phyloP scores from a whole-genome alignment of 2,113 vertebrate species.

The Lophura nycthemera region DNA sequence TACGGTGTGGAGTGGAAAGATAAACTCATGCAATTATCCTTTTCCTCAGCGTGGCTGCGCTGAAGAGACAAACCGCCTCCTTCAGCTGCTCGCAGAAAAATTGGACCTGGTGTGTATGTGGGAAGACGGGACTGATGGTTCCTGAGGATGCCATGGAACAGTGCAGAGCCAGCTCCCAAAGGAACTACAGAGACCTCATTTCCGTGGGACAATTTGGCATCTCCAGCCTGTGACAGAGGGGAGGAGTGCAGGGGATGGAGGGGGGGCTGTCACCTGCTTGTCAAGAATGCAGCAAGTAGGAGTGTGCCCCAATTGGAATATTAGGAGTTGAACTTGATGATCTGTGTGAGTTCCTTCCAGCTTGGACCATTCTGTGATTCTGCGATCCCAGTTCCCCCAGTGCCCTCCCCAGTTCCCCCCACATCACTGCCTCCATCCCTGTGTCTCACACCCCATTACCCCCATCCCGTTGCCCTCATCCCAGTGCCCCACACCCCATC shows the following conservation, averaged over 20 bases:
- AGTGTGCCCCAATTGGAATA: background rate
- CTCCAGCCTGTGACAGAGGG: background rate
- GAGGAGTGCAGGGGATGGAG: background rate
- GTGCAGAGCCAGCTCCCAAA: background rate
- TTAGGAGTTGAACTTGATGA: background rate
- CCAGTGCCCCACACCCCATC: no score
- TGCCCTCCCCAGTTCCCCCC: no score
- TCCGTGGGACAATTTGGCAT: background rate
- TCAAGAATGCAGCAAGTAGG: background rate
- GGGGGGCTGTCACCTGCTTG: background rate
- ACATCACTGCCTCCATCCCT: no score
- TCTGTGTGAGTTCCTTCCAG: no score
- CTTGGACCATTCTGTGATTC: no score
- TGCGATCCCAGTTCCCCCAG: no score
- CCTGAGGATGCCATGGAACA: background rate
- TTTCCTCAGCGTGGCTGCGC: background rate
- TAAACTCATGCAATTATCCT: constrained; percentile 27
- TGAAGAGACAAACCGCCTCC: constrained; percentile 1
- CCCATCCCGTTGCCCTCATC: no score
- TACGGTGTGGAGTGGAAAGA: background rate
- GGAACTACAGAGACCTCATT: background rate
- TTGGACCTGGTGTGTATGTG: background rate
- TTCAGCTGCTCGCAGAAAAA: background rate
- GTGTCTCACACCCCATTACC: no score
- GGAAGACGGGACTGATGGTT: background rate